Evolutionary conservation across 2,113 vertebrate genomes (phyloP), one percentile per base, ranked within the genome.

Genomic region (Corvus hawaiiensis): DNA sequence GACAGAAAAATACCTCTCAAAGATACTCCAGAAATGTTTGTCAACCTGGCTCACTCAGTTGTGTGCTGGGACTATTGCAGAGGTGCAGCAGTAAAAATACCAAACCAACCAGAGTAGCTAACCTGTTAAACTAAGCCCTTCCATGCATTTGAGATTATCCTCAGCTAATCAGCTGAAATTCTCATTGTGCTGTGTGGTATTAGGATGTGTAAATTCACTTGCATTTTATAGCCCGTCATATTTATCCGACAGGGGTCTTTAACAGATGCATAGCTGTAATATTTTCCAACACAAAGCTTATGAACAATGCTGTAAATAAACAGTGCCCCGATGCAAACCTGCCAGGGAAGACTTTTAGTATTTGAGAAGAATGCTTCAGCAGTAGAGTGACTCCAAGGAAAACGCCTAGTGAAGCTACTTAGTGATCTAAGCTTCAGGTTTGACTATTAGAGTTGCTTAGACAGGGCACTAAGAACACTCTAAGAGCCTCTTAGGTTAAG

Each of bases 141-240:
- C 71, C 95, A 87, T 89, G 89, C 89, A 82, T 66, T 97, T 82
- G 77, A 89, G 96, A 94, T 97, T 93, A 95, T 96, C 90, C 89
- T 94, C 41, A 39, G 63, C 62, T 97, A 93, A 96, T 94, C n/a
- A 3, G 84, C 48, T 84, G 59, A 90, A 96, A 95, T 94, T 91
- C 94, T 94, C 66, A 76, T 76, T 71, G 1, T 73, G 84, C 81
- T 81, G 46, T 66, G 58, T 84, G 71, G 87, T 69, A 92, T 94
- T 95, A 94, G 55, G 63, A 84, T 69, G 54, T 83, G n/a, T 75
- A 90, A 89, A 80, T 87, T 83, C 91, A 93, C 82, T 86, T 74
- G 67, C 48, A 86, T 97, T 95, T 86, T 92, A 83, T 30, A 90
- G 61, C 52, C 51, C 59, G 84, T 84, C 52, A 43, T 80, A 59